A percentile compares a stretch with the other conserved stretches of the same genome.
phyloP scores from a whole-genome alignment of 2,888 invertebrate genomes.

The Nemoura dubitans region DNA sequence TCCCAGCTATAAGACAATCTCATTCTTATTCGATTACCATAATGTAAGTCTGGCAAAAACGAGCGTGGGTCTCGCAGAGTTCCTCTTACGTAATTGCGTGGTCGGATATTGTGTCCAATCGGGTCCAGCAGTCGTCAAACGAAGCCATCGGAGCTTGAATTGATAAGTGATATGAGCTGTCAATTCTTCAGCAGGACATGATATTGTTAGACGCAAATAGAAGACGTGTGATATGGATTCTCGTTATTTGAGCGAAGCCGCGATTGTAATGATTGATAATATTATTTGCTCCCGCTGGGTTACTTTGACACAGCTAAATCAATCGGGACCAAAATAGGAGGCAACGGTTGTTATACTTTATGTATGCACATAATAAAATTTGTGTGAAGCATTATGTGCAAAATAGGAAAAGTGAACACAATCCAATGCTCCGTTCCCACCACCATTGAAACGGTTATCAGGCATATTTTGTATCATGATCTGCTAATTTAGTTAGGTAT shows the following conservation, averaged over 20 bases:
- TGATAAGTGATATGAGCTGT: constrained; percentile 1
- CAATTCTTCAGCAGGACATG: background rate
- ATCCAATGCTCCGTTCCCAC: too few relatives aligned
- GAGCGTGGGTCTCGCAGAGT: background rate
- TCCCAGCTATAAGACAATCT: background rate
- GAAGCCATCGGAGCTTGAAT: background rate
- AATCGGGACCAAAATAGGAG: too few relatives aligned
- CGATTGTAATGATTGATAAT: background rate
- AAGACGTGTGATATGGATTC: background rate
- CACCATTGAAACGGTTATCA: too few relatives aligned
- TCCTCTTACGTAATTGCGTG: background rate
- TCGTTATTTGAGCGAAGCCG: background rate
- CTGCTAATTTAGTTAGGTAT: background rate
- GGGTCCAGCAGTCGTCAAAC: background rate
- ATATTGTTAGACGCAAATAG: background rate
- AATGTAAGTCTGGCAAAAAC: background rate
- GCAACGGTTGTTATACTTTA: too few relatives aligned
- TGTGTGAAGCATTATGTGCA: too few relatives aligned
- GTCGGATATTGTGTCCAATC: background rate
- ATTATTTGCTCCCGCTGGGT: too few relatives aligned
- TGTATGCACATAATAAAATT: too few relatives aligned
- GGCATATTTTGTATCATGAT: too few relatives aligned
- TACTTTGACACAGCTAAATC: too few relatives aligned
- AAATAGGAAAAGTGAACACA: too few relatives aligned
- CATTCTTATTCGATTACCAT: background rate